A percentile compares a stretch with the other conserved stretches of the same genome.
Conservation (phyloP, 2,797 vertebrate species). For the Cichlasoma orientale region DNA sequence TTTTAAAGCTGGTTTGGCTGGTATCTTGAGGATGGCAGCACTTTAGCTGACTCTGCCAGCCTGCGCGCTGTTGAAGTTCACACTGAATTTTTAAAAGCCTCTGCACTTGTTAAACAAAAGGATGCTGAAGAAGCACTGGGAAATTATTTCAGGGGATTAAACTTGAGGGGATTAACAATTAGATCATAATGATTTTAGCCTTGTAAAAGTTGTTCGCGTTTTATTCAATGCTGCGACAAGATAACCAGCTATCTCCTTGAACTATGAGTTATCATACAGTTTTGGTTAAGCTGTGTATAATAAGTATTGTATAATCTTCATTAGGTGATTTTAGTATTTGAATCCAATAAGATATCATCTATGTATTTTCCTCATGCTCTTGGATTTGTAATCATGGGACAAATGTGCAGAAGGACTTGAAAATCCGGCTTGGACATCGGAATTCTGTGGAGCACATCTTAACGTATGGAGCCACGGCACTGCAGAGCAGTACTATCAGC, state of each 20-base stretch:
- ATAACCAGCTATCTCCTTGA: not conserved
- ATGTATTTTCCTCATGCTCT: not conserved
- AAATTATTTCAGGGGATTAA: not conserved
- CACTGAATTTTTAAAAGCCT: not conserved
- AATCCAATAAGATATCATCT: constrained; percentile 1
- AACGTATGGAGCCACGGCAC: not conserved
- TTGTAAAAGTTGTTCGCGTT: not conserved
- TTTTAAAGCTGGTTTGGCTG: not conserved
- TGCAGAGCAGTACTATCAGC: constrained; percentile 17
- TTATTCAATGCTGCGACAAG: fast-evolving
- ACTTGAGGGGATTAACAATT: no score
- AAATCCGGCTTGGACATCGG: not conserved
- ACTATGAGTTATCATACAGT: not conserved
- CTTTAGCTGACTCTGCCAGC: not conserved
- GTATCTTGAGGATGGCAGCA: not conserved
- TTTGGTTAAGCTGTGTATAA: not conserved
- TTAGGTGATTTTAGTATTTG: not conserved
- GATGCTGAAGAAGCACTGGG: not conserved
- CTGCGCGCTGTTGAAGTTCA: not conserved
- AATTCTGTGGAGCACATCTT: not conserved
- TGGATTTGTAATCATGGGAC: not conserved
- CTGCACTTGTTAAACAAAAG: not conserved
- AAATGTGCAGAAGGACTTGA: not conserved
- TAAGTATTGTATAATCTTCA: not conserved
- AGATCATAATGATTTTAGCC: not conserved